Base-by-base conservation (phyloP, 2,888 invertebrate genomes). In the Carterocephalus palaemon region DNA sequence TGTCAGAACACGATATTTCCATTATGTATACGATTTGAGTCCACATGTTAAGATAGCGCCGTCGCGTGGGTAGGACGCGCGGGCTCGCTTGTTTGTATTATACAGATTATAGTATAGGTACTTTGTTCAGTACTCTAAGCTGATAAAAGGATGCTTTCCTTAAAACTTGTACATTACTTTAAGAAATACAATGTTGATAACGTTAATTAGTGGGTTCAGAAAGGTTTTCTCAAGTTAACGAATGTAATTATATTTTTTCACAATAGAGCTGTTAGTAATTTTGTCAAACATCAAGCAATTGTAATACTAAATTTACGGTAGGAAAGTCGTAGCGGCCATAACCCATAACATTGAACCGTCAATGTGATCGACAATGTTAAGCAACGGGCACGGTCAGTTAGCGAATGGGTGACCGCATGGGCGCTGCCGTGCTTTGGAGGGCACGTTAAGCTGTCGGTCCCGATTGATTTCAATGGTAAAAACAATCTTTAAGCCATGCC, bases 11-110 rank as follows among this genome's bases (percentile, higher is more conserved):
- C 82, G 85, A 84, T 85, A 85, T 85, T 85, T 82, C 85, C 86
- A 86, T 86, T 85, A 86, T 81, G 85, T 85, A 85, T 86, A 86
- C 85, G 84, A 86, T 85, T 84, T 82, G 82, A 86, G 79, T 85
- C 84, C 84, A 85, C 83, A 81, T 75, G 77, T 79, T 81, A 81
- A 85, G 84, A 85, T 84, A 82, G 74, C 69, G 62, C 58, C 59
- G 67, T 56, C 62, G 75, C 71, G 79, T 74, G 78, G 77, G 77
- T 70, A 68, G 70, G 60, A 58, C 64, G 64, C 63, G 34, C 36
- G 67, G 65, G 64, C 68, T 66, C 60, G 65, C 65, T 67, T 67
- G 52, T 61, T 36, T 36, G 29, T 43, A 43, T 34, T 24, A 57
- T 38, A 28, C n/a, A n/a, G n/a, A n/a, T 15, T 24, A 41, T 41